Evolutionary conservation across 2,888 invertebrate species (phyloP), one percentile per base, ranked within the genome.

Genomic region (Meloe dianella): DNA sequence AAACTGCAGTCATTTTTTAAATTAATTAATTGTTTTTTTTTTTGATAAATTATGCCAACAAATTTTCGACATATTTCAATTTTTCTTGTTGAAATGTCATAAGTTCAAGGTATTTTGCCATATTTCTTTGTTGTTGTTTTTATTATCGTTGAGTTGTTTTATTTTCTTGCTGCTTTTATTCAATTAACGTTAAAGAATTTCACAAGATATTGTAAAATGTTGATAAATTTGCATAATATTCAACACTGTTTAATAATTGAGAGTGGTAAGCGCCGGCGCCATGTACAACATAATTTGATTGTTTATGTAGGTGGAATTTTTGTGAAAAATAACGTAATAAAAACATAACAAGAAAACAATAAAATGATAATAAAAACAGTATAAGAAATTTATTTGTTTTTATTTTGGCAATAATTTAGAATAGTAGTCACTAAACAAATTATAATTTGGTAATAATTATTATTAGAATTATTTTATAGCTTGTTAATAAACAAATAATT

Each of bases 71-170:
- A 51, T 22, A 4, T 24, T 51, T 51, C 20, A 51, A 51, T 51
- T 51, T 22, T 10, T 51, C 8, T 20, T 20, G 4, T 24, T 51
- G 10, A 24, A 51, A 51, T 51, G 51, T 51, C 51, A 51, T 12
- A 51, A 51, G 51, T 51, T 51, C 51, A 51, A 51, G 51, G 51
- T 51, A 14, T 51, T n/a, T 51, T 51, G 51, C 51, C 22, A 51
- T 51, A 24, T 5, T 51, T 51, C 24, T 12, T 51, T 51, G 24
- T 51, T 10, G 22, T 51, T 51, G 6, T 51, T 51, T 22, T 51
- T 51, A 8, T 51, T 22, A 27, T 27, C 24, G 12, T 51, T 51
- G 4, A 7, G 5, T 17, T 20, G 2, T 24, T 22, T 51, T 7
- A 17, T 20, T n/a, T 41, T 41, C 20, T 7, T 47, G 20, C 9